Conservation (phyloP, 1,140 invertebrate genomes). For the Nebria ingens region DNA sequence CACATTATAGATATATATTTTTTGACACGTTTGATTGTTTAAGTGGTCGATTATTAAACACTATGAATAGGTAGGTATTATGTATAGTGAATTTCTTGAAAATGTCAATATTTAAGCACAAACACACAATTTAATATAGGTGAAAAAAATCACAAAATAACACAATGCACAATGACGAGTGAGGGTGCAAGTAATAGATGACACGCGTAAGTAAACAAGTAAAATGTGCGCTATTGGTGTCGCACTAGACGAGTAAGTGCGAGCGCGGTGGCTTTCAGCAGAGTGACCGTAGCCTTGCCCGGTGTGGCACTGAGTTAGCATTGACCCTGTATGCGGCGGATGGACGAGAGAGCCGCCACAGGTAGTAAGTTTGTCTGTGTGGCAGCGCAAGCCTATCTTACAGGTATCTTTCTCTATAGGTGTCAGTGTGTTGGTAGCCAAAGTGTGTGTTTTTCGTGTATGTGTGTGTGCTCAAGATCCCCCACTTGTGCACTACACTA, state of each 20-base stretch:
- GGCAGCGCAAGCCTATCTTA: not conserved
- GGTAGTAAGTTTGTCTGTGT: not conserved
- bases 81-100: too few species aligned
- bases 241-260: not conserved
- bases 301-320: constrained; percentile 33
- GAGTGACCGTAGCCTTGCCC: constrained; percentile 33
- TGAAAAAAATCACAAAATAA: constrained; percentile 9
- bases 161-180: not conserved
- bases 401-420: not conserved
- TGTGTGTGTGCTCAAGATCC: too few species aligned
- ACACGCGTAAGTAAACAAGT: too few species aligned
- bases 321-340: constrained; percentile 27
- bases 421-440: too few species aligned
- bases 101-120: too few species aligned
- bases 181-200: constrained; percentile 7
- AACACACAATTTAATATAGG: too few species aligned
- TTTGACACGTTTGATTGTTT: too few species aligned
- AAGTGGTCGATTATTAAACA: too few species aligned
- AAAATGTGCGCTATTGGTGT: constrained; percentile 5
- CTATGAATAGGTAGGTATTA: too few species aligned
- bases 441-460: too few species aligned
- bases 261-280: constrained; percentile 18
- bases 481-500: not conserved
- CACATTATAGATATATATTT: too few species aligned
- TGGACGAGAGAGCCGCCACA: not conserved